Base-by-base conservation (phyloP, 2,888 invertebrate species). In the Dendrolimus houi region DNA sequence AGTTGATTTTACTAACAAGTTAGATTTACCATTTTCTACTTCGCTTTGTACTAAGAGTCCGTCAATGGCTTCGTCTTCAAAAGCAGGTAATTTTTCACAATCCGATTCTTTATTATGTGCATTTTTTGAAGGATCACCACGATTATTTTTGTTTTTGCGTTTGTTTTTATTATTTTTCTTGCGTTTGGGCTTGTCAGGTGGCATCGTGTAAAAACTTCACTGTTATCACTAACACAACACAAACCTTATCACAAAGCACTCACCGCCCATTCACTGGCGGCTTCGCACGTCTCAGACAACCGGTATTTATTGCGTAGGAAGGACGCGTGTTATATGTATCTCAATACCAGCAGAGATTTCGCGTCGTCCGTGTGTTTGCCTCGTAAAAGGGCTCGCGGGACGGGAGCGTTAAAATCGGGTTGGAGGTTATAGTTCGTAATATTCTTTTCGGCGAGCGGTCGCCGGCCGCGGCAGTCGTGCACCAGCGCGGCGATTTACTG, bases 401-500 rank as follows among this genome's bases (percentile, higher is more conserved):
- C 72, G 72, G 67, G 67, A 64, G 72, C 70, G 77, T 65, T 63
- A 69, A 65, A 71, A 70, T 75, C 71, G 70, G 66, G 69, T 77
- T 78, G 71, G 77, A 78, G 74, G 75, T 81, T 79, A 75, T 65
- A 70, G 72, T 71, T 72, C 74, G 74, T 75, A 69, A 76, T 77
- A 76, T 78, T 74, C 77, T 83, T 85, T 85, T 85, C 75, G 70
- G 81, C 85, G 79, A 83, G 78, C 83, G 79, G 78, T 77, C 74
- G 81, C 82, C 82, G 81, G 72, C 75, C 76, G 79, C 82, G 82
- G 80, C 84, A 83, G 86, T 86, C 85, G 84, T 85, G 83, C 82
- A 83, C 87, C 79, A 84, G 83, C 79, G 81, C 85, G 75, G 79
- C 84, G 87, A 83, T 89, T 89, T 89, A 89, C 89, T 90, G 88